A percentile compares a stretch with the other conserved stretches of the same genome.
phyloP scores from a whole-genome alignment of 2,797 vertebrate species.

The Dendrocincla fuliginosa region DNA sequence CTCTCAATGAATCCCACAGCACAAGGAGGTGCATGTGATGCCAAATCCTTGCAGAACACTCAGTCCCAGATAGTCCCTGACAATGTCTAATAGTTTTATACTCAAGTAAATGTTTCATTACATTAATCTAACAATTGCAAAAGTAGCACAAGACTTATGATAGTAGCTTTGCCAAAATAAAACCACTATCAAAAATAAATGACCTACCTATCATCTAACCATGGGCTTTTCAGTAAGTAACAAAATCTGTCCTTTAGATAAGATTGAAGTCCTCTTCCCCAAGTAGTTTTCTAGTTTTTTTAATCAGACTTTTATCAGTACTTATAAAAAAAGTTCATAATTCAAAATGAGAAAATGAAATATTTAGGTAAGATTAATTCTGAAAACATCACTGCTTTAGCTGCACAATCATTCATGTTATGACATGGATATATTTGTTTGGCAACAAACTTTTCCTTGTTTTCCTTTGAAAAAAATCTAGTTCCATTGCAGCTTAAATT shows the following conservation, averaged over 20 bases:
- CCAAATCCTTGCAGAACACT: background rate
- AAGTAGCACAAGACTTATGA: background rate
- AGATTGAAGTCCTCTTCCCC: background rate
- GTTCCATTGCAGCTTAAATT: background rate
- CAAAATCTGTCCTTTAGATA: background rate
- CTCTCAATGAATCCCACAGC: slow-evolving; percentile 1
- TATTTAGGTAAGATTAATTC: slow-evolving; percentile 44
- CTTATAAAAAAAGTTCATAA: slow-evolving; percentile 40
- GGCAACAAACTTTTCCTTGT: background rate
- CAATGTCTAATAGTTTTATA: background rate
- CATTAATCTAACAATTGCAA: background rate
- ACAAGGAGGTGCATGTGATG: background rate
- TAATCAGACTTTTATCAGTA: slow-evolving; percentile 9
- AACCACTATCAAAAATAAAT: background rate
- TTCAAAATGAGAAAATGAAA: slow-evolving; percentile 52
- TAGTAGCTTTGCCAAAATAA: background rate
- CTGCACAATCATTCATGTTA: slow-evolving; percentile 13
- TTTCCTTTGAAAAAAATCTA: background rate
- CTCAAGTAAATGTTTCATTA: background rate
- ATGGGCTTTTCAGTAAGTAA: background rate
- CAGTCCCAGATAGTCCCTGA: background rate
- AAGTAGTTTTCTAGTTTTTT: background rate
- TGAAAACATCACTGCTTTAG: slow-evolving; percentile 4
- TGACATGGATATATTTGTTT: background rate
- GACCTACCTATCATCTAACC: background rate